phyloP scores from a whole-genome alignment of 1,140 invertebrate species.

The Cherax quadricarinatus region DNA sequence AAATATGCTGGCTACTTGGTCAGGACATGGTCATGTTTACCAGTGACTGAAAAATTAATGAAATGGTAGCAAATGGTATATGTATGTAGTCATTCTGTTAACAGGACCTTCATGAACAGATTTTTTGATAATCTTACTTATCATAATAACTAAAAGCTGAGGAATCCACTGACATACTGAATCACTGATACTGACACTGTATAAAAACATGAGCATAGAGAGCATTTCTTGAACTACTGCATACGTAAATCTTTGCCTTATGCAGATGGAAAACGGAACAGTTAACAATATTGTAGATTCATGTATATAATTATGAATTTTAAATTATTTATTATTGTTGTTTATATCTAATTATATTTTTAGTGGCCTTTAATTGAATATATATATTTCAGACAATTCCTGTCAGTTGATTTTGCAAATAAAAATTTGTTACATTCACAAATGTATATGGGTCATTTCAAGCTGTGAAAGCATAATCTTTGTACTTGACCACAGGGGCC shows the following conservation, averaged over 20 bases:
- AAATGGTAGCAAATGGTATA: background rate
- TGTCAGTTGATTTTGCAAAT: too few species aligned
- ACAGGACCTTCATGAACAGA: too few species aligned
- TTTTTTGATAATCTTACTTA: too few species aligned
- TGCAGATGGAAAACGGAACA: background rate
- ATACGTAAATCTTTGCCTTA: background rate
- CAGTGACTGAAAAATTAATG: background rate
- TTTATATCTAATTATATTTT: background rate
- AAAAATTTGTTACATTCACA: too few species aligned
- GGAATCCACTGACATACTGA: too few species aligned
- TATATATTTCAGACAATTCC: background rate
- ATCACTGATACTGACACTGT: too few species aligned
- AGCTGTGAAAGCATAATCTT: too few species aligned
- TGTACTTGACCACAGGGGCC: too few species aligned
- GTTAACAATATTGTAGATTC: background rate
- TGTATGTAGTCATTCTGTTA: too few species aligned
- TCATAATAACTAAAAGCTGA: too few species aligned
- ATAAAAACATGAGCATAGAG: too few species aligned
- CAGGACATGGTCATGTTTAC: background rate
- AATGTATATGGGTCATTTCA: too few species aligned
- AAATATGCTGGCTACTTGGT: background rate
- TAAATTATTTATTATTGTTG: background rate
- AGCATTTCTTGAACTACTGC: background rate
- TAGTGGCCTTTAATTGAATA: background rate
- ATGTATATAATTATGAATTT: background rate